Conservation (phyloP, 2,113 vertebrate genomes). For the Dolichallabes microphthalmus region DNA sequence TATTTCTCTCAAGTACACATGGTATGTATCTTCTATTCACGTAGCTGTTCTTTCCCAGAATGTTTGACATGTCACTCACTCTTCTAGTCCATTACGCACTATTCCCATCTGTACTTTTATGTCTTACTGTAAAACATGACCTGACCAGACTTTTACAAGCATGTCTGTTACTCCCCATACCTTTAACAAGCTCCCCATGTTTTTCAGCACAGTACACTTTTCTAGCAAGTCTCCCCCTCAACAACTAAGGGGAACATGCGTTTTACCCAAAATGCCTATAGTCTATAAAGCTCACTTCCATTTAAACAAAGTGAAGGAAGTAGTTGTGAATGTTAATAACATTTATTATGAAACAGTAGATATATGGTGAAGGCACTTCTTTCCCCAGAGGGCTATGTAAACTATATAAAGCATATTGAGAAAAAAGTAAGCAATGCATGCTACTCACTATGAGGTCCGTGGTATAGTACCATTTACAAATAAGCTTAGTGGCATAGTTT, state of each 20-base stretch:
- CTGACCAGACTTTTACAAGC: slow-evolving; percentile 40
- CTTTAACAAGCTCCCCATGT: slow-evolving; percentile 36
- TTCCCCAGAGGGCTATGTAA: not conserved
- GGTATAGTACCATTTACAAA: not conserved
- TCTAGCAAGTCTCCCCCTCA: not conserved
- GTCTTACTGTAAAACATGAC: slow-evolving; percentile 33
- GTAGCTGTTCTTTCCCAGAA: slow-evolving; percentile 32
- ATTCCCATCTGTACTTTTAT: slow-evolving; percentile 42
- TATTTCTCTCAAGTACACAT: not conserved
- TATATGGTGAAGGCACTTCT: not conserved
- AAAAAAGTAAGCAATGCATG: slow-evolving; percentile 3
- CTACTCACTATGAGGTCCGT: slow-evolving; percentile 8
- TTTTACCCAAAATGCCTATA: not conserved
- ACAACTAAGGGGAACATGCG: not conserved
- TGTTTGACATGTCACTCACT: slow-evolving; percentile 23
- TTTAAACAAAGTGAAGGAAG: not conserved
- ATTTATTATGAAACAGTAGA: slow-evolving; percentile 25
- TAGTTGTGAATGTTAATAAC: slow-evolving; percentile 1
- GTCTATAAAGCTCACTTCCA: slow-evolving; percentile 11
- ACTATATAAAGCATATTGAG: slow-evolving; percentile 22
- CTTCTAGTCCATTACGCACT: slow-evolving; percentile 31
- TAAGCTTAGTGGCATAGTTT: not conserved
- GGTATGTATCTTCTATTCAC: not conserved
- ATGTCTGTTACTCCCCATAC: slow-evolving; percentile 37
- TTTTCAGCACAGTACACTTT: slow-evolving; percentile 18